These are phyloP conservation scores for Rhinatrema bivittatum DNA, from an alignment of 2,797 vertebrate genomes.

Conservation along the genomic window DNA sequence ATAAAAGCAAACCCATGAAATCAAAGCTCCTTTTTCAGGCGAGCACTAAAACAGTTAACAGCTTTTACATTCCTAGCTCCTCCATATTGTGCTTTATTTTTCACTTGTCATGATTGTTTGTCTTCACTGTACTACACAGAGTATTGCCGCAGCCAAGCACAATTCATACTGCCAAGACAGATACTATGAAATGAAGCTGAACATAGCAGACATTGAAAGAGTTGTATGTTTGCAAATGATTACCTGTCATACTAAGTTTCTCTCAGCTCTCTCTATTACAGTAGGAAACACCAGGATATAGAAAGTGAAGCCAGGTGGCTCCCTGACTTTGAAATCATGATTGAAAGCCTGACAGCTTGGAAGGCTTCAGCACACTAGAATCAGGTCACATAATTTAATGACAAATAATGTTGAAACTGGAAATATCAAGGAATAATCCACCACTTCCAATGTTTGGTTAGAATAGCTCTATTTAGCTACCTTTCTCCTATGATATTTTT, in stretches of 20 bases:
- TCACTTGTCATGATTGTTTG: slow-evolving; percentile 36
- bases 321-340: slow-evolving; percentile 13
- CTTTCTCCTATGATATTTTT: too few relatives aligned
- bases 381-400: slow-evolving; percentile 5
- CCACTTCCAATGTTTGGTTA: too few relatives aligned
- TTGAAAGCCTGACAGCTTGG: slow-evolving; percentile 14
- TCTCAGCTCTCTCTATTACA: slow-evolving; percentile 12
- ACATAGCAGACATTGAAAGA: slow-evolving; percentile 43
- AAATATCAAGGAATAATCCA: too few relatives aligned
- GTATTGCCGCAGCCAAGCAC: slow-evolving; percentile 32
- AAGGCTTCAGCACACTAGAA: slow-evolving; percentile 8
- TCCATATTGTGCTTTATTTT: too few relatives aligned
- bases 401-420: too few relatives aligned
- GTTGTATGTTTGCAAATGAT: slow-evolving; percentile 47
- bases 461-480: too few relatives aligned
- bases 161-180: slow-evolving; percentile 45
- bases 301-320: slow-evolving; percentile 12
- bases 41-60: slow-evolving; percentile 12
- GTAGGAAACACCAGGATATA: slow-evolving; percentile 16
- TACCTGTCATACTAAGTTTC: slow-evolving; percentile 46
- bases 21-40: slow-evolving; percentile 11
- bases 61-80: slow-evolving; percentile 5
- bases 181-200: slow-evolving; percentile 38
- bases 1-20: slow-evolving; percentile 19
- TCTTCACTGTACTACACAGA: slow-evolving; percentile 22